Percentiles rank a stretch among this genome's conserved stretches.
phyloP scores from a whole-genome alignment of 2,888 invertebrate genomes.

The Agrotis ipsilon region DNA sequence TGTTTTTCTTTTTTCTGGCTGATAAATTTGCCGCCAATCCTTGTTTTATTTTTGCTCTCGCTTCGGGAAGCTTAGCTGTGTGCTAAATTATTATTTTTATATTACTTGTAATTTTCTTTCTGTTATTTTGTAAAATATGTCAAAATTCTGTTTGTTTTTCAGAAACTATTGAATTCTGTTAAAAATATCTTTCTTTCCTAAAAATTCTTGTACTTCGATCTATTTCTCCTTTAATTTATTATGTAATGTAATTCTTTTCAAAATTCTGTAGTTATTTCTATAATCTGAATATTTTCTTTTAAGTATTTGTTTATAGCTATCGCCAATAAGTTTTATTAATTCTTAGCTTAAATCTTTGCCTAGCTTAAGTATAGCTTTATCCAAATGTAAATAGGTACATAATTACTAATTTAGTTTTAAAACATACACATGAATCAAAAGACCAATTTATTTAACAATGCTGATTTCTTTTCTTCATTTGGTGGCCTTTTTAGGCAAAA shows the following conservation, averaged over 20 bases:
- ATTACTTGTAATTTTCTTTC: background rate
- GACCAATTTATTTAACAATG: constrained; percentile 1
- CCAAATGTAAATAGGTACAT: constrained; percentile 31
- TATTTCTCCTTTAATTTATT: background rate
- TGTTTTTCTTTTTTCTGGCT: constrained; percentile 4
- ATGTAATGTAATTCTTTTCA: constrained; percentile 16
- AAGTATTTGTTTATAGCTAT: constrained; percentile 8
- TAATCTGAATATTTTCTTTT: constrained; percentile 2
- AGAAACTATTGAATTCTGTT: background rate
- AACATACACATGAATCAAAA: constrained; percentile 1
- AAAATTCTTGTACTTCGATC: background rate
- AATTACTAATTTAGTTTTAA: constrained; percentile 20
- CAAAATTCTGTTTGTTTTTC: background rate
- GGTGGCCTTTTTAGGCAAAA: too few relatives aligned
- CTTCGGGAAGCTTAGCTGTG: constrained; percentile 27
- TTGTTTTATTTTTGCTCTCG: background rate
- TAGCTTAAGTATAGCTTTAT: constrained; percentile 22
- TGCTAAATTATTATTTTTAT: constrained; percentile 14
- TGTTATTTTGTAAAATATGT: background rate
- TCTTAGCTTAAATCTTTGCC: constrained; percentile 6
- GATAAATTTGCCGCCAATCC: constrained; percentile 6
- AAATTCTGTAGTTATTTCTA: constrained; percentile 11
- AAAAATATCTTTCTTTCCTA: background rate
- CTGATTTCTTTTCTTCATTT: too few relatives aligned
- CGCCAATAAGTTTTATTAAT: constrained; percentile 9